Evolutionary conservation across 2,797 vertebrate species (phyloP).

Genomic region (Nyctalus aviator): DNA sequence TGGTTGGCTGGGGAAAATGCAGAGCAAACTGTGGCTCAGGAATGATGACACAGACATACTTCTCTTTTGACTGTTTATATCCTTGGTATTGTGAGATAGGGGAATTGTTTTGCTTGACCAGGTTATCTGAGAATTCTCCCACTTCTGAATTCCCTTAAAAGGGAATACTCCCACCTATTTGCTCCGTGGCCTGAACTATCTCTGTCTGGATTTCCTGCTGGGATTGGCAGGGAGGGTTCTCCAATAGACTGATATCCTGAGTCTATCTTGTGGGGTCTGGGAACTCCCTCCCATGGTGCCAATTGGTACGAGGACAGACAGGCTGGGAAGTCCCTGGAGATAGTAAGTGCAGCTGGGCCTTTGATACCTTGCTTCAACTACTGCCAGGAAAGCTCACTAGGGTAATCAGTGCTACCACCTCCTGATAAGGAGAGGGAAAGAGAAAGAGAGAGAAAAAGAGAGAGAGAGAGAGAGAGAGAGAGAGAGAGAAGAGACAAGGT

Average conservation of each 20-base stretch:
- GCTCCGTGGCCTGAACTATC: background rate
- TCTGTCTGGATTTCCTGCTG: background rate
- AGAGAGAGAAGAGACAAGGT: background rate
- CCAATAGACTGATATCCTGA: background rate
- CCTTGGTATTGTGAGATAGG: background rate
- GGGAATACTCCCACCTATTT: background rate
- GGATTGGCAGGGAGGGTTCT: background rate
- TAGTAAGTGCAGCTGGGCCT: background rate
- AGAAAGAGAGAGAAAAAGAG: background rate
- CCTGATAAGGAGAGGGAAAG: background rate
- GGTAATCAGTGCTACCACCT: background rate
- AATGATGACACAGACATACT: background rate
- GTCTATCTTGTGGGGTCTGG: background rate
- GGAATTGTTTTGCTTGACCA: background rate
- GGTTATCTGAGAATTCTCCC: background rate
- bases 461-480: background rate
- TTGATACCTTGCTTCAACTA: background rate
- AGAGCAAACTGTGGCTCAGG: background rate
- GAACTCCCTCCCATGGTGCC: background rate
- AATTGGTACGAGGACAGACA: background rate
- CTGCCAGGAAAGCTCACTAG: background rate
- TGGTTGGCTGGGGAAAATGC: background rate
- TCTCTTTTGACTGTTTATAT: slow-evolving; percentile 10
- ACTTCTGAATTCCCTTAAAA: background rate
- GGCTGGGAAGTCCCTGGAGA: background rate